phyloP scores from a whole-genome alignment of 2,888 invertebrate species.

The Syritta pipiens region DNA sequence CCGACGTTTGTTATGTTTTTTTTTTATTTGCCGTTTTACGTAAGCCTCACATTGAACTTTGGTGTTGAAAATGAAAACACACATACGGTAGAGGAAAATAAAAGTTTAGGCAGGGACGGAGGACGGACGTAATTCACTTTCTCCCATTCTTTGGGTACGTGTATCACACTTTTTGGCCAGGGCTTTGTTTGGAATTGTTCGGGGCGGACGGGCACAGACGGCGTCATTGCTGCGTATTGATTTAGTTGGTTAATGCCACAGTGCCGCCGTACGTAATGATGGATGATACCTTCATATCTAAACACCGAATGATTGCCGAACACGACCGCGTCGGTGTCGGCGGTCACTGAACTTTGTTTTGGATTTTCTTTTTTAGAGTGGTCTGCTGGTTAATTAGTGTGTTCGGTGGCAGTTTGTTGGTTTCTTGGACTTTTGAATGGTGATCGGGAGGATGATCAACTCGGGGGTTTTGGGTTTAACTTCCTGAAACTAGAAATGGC shows the following conservation, averaged over 20 bases:
- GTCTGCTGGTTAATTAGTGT: no score
- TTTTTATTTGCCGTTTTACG: conserved; percentile 65
- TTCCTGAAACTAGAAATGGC: no score
- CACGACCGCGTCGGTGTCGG: no score
- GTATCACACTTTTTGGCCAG: conserved; percentile 38
- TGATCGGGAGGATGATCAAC: no score
- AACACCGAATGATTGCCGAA: no score
- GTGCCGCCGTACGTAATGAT: conserved; percentile 31
- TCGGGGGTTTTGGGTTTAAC: no score
- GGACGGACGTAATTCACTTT: conserved; percentile 51
- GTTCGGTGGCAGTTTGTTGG: no score
- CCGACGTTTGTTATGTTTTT: conserved; percentile 41
- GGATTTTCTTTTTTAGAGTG: conserved; percentile 13
- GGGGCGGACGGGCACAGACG: no score
- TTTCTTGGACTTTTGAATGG: no score
- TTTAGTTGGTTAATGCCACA: conserved; percentile 35
- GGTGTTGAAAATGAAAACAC: conserved; percentile 63
- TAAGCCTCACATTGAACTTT: conserved; percentile 70
- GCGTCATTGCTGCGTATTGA: no score
- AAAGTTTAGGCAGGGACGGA: conserved; percentile 22
- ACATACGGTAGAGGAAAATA: conserved; percentile 30
- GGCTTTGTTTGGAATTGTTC: no score
- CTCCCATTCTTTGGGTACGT: conserved; percentile 37
- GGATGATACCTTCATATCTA: conserved; percentile 36
- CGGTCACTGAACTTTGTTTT: conserved; percentile 44